These are phyloP conservation scores for Triops cancriformis DNA, from an alignment of 1,140 invertebrate genomes.

Conservation along the genomic window DNA sequence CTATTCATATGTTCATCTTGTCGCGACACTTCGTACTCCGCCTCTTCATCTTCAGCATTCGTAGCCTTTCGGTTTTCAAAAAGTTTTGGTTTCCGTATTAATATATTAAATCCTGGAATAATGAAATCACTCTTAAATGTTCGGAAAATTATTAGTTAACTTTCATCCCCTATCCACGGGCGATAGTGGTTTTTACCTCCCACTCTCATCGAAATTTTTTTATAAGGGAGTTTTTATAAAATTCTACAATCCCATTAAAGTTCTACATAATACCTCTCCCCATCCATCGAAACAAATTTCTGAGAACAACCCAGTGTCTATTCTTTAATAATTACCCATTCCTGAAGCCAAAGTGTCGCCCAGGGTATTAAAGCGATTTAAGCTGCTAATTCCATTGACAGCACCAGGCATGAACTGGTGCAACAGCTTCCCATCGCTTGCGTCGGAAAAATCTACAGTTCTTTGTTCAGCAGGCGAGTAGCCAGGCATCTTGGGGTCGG, in stretches of 20 bases:
- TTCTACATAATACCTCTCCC: too few species aligned
- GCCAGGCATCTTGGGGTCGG: constrained; percentile 34
- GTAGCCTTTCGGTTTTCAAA: neutral
- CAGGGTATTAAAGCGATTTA: constrained; percentile 36
- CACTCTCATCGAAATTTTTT: too few species aligned
- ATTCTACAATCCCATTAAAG: too few species aligned
- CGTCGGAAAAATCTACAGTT: constrained; percentile 39
- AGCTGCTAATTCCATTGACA: constrained; percentile 35
- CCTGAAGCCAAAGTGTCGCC: constrained; percentile 35
- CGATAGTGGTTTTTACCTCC: too few species aligned
- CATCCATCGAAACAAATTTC: too few species aligned
- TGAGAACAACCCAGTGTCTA: too few species aligned
- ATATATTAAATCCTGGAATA: constrained; percentile 2
- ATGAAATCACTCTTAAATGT: neutral
- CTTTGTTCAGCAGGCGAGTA: constrained; percentile 33
- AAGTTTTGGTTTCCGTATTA: constrained; percentile 21
- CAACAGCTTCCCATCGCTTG: constrained; percentile 34
- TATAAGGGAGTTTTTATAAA: too few species aligned
- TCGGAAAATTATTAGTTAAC: neutral
- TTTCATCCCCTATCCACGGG: too few species aligned
- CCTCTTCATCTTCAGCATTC: neutral
- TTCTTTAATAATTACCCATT: constrained; percentile 34
- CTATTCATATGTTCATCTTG: neutral
- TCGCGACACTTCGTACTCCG: neutral
- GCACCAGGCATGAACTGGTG: constrained; percentile 33